Conservation (phyloP, 2,888 invertebrate genomes). For the Limnephilus marmoratus region DNA sequence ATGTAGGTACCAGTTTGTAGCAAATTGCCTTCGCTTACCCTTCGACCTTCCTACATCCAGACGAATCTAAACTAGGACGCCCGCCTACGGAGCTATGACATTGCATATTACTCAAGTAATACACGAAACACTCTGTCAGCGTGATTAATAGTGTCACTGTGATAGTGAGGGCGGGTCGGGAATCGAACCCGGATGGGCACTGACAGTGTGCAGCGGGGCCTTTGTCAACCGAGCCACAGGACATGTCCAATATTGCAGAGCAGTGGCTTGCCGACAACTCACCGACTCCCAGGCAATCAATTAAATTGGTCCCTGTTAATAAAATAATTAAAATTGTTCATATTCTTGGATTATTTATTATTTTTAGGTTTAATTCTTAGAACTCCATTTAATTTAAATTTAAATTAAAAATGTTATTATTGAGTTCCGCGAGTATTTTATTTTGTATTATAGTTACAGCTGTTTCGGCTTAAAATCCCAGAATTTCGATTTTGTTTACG, state of each 20-base stretch:
- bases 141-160: conserved; percentile 61
- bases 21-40: neutral
- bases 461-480: too few species aligned
- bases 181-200: conserved; percentile 36
- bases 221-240: conserved; percentile 52
- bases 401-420: too few species aligned
- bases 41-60: neutral
- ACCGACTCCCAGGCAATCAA: neutral
- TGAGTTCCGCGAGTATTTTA: too few species aligned
- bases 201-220: conserved; percentile 10
- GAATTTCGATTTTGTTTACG: too few species aligned
- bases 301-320: neutral
- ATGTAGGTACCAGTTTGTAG: neutral
- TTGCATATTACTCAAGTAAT: conserved; percentile 60
- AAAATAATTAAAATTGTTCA: too few species aligned
- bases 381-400: too few species aligned
- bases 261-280: neutral
- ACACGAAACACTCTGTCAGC: conserved; percentile 58
- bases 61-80: conserved; percentile 26
- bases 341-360: too few species aligned
- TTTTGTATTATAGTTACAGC: too few species aligned
- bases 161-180: conserved; percentile 38
- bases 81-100: conserved; percentile 45
- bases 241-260: conserved; percentile 50
- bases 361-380: too few species aligned